These are phyloP conservation scores for Portevinia maculata DNA, from an alignment of 2,888 invertebrate species.

Conservation along the genomic window DNA sequence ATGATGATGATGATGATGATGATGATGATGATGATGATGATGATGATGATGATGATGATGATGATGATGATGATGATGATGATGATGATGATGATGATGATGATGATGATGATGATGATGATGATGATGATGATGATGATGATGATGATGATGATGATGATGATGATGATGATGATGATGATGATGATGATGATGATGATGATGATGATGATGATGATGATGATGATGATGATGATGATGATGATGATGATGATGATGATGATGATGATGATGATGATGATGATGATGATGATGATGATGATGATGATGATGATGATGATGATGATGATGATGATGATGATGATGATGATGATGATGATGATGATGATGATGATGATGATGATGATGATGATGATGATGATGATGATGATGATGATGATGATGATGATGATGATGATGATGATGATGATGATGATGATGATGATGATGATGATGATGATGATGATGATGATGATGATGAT, in stretches of 20 bases:
- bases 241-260: constrained; percentile 3
- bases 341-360: neutral
- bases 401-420: neutral
- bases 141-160: neutral
- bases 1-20: neutral
- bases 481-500: neutral
- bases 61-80: neutral
- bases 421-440: neutral
- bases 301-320: constrained; percentile 3
- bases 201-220: neutral
- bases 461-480: neutral
- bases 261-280: constrained; percentile 1
- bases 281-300: constrained; percentile 3
- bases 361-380: neutral
- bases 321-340: constrained; percentile 1
- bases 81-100: neutral
- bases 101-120: neutral
- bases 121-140: neutral
- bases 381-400: neutral
- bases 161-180: neutral
- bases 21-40: neutral
- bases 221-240: constrained; percentile 1
- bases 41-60: neutral
- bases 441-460: neutral
- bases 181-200: neutral